These are phyloP conservation scores for Neoascia interrupta DNA, from an alignment of 2,888 invertebrate genomes.

Conservation along the genomic window DNA sequence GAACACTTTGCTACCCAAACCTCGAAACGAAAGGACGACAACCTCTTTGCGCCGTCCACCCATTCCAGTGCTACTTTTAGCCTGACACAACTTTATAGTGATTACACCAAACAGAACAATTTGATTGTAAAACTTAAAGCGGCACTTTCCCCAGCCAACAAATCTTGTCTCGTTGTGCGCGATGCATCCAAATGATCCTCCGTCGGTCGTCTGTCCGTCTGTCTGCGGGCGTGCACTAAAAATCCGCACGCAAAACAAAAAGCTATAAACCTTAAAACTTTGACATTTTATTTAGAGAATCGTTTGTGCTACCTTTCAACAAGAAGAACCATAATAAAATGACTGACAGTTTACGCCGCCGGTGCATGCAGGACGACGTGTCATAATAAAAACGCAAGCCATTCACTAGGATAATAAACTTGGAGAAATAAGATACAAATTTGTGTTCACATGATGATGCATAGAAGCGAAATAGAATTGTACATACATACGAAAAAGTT, in stretches of 20 bases:
- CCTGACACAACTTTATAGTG: constrained; percentile 24
- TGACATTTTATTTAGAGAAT: constrained; percentile 60
- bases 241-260: constrained; percentile 34
- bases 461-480: constrained; percentile 15
- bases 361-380: constrained; percentile 39
- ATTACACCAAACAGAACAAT: background rate
- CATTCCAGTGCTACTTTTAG: constrained; percentile 6
- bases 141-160: constrained; percentile 3
- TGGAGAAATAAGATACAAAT: constrained; percentile 39
- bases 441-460: constrained; percentile 40
- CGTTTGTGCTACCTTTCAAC: constrained; percentile 45
- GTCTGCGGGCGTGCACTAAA: constrained; percentile 27
- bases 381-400: constrained; percentile 50
- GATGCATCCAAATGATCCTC: constrained; percentile 7
- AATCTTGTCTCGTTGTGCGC: too few relatives aligned
- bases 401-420: constrained; percentile 29
- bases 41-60: too few relatives aligned
- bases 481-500: constrained; percentile 15
- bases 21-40: constrained; percentile 3
- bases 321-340: constrained; percentile 51
- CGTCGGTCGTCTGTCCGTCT: background rate
- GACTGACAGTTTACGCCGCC: constrained; percentile 1
- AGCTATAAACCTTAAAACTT: constrained; percentile 58
- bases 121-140: constrained; percentile 18
- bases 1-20: too few relatives aligned